Evolutionary conservation across 2,113 vertebrate genomes (phyloP), one percentile per base, ranked within the genome.

Genomic region (Benthochromis sp.): DNA sequence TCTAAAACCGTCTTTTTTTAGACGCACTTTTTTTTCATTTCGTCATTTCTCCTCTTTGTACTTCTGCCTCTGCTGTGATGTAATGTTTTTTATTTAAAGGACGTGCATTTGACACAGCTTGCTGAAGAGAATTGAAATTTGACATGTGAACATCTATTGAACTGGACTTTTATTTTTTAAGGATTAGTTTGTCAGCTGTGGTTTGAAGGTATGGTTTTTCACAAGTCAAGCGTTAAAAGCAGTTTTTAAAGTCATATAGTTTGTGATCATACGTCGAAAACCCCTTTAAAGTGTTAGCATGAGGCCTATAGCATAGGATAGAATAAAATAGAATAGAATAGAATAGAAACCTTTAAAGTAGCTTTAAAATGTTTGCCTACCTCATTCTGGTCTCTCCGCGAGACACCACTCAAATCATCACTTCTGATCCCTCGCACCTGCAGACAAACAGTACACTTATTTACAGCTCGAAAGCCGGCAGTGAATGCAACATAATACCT

Each of bases 301-400:
- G 24, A 47, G 24, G 71, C 71, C 71, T 47, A 19, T 63, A 61
- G 57, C 8, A 24, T 29, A 57, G 24, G 2, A 59, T 59, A 57
- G 6, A 5, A 57, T 54, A 54, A 1, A 53, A 52, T 50, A 53
- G 5, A 5, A 53, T 13, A 24, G 11, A 27, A 55, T 31, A 61
- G 29, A 63, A 63, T 36, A 63, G 31, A 36, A 63, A 63, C 31
- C 31, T 36, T 63, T 63, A 31, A 50, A 50, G 27, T 78, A 11
- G 16, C 16, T 78, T 78, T 52, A 78, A 78, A 2, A 52, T 53
- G 16, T 66, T 13, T 76, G 5, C 83, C 11, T 69, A 96, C 96
- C 94, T 96, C 93, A 40, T 96, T 84, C 69, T 94, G 92, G 79
- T 95, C 90, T 81, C 81, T 82, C 94, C 80, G 94, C 86, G 92